These are phyloP conservation scores for Petrocephalus schoutedeni DNA, from an alignment of 2,797 vertebrate species.

Conservation along the genomic window DNA sequence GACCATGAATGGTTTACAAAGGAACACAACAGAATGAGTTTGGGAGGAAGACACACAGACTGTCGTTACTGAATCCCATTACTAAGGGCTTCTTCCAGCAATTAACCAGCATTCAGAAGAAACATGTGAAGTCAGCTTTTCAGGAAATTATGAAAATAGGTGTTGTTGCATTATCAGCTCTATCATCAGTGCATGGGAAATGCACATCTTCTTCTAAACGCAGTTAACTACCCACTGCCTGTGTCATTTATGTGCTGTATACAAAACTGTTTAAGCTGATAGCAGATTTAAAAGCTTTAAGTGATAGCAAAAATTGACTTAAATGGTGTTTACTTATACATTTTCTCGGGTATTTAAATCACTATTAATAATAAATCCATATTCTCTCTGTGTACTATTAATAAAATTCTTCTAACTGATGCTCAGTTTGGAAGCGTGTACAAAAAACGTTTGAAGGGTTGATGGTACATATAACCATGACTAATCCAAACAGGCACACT, in stretches of 20 bases:
- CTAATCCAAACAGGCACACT: neutral
- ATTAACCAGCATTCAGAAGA: neutral
- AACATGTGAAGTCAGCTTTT: neutral
- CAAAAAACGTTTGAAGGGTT: neutral
- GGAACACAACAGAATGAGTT: neutral
- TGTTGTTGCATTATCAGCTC: neutral
- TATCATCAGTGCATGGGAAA: neutral
- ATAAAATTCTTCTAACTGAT: neutral
- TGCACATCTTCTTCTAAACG: neutral
- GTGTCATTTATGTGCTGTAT: neutral
- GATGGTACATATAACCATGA: neutral
- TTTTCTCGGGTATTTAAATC: neutral
- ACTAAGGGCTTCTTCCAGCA: neutral
- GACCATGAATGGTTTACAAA: neutral
- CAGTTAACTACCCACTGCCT: neutral
- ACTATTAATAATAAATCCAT: neutral
- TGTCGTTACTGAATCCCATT: neutral
- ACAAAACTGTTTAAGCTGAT: neutral
- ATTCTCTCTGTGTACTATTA: neutral
- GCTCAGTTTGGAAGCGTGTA: neutral
- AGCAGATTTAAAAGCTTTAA: neutral
- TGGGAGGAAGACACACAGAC: neutral
- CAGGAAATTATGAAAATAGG: neutral
- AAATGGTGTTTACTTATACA: neutral
- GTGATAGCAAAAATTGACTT: neutral